Conservation (phyloP, 2,113 vertebrate genomes). For the Asarcornis scutulata region DNA sequence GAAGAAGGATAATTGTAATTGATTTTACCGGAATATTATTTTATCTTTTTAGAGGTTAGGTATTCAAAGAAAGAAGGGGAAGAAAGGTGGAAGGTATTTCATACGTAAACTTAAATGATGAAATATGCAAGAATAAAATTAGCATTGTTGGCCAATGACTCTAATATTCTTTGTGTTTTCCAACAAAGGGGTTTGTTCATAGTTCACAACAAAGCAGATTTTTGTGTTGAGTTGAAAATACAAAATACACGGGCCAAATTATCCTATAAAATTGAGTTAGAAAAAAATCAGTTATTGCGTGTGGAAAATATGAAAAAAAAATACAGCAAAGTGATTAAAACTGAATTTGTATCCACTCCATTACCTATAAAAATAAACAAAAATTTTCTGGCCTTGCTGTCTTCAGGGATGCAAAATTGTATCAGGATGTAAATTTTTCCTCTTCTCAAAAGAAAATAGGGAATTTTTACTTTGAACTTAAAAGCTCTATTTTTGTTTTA, state of each 20-base stretch:
- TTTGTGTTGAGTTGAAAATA: background rate
- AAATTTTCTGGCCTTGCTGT: background rate
- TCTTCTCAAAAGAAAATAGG: background rate
- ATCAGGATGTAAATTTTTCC: background rate
- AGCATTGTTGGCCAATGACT: background rate
- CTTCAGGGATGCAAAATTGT: background rate
- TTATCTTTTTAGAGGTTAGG: background rate
- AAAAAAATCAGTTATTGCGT: background rate
- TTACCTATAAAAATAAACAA: background rate
- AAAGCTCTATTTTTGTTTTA: background rate
- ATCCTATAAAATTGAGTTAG: background rate
- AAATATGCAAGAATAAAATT: background rate
- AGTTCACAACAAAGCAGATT: background rate
- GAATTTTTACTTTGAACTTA: background rate
- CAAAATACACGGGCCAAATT: background rate
- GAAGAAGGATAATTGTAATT: background rate
- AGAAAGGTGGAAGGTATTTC: background rate
- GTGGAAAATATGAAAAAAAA: background rate
- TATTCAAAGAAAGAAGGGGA: background rate
- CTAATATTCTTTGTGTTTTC: background rate
- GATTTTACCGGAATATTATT: background rate
- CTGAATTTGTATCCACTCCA: background rate
- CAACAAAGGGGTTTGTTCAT: background rate
- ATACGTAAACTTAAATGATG: background rate
- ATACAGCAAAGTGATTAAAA: background rate